Evolutionary conservation across 2,113 vertebrate genomes (phyloP), one percentile per base, ranked within the genome.

Genomic region (Thunnus maccoyii): DNA sequence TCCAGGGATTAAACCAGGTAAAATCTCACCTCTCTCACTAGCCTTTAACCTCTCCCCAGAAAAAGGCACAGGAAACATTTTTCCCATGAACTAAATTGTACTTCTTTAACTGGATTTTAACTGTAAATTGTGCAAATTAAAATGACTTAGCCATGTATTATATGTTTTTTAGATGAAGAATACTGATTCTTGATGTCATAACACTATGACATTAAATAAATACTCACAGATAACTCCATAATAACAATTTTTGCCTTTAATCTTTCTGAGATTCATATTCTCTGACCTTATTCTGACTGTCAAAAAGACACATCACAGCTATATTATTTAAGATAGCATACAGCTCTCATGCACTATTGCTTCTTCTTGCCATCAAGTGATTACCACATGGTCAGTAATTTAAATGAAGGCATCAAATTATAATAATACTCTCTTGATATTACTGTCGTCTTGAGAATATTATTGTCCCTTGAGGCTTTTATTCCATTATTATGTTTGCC

Each of bases 361-460:
- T 32, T 76, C 16, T 77, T 27, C n/a, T 14, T 80, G 76, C 47
- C 74, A 74, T 83, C 70, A 63, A 76, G 73, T 82, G 84, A 85
- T 86, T 73, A 85, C 65, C 76, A 84, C 83, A 84, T 86, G 82
- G 81, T 80, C 87, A 82, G 81, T 85, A 57, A 83, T 79, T 86
- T 61, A 84, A 72, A 52, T 50, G 75, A 86, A 88, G 66, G 80
- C 72, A 79, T 75, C 60, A 72, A 70, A 88, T 88, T 85, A 71
- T 71, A 77, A 85, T 80, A 75, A 69, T 75, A 64, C 20, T 65
- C 79, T 79, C 78, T 76, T 61, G 66, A 78, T 69, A 75, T 60
- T 46, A 70, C 54, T 18, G 63, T 72, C 30, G 65, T 55, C 41
- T 78, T 76, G 52, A 78, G 83, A 83, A 79, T 66, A 60, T 61